These are phyloP conservation scores for Achlya flavicornis DNA, from an alignment of 2,888 invertebrate genomes.

Conservation along the genomic window DNA sequence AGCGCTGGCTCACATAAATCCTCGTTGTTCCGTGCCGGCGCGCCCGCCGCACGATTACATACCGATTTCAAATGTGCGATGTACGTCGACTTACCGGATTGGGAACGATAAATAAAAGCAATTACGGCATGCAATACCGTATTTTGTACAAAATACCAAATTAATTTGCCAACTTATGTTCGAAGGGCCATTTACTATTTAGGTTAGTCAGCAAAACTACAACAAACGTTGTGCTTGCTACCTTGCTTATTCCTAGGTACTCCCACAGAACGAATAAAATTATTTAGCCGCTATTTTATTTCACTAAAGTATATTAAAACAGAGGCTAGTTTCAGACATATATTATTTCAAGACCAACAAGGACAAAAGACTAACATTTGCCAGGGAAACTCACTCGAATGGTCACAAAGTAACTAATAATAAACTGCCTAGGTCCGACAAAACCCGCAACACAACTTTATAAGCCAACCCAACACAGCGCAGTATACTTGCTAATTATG, in stretches of 20 bases:
- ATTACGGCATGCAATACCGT: slow-evolving; percentile 41
- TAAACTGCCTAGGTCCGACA: slow-evolving; percentile 1
- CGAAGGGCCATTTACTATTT: not conserved
- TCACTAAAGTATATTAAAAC: not conserved
- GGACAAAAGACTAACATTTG: not conserved
- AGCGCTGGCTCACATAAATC: slow-evolving; percentile 52
- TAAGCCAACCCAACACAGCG: not conserved
- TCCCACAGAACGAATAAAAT: no score
- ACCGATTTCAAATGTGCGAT: slow-evolving; percentile 45
- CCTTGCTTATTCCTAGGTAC: not conserved
- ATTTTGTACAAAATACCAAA: slow-evolving; percentile 12
- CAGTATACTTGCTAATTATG: not conserved
- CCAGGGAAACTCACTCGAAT: not conserved
- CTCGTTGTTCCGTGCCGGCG: slow-evolving; percentile 47
- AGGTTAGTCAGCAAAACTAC: not conserved
- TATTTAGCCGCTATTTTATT: no score
- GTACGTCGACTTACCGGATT: slow-evolving; percentile 29
- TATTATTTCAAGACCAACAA: not conserved
- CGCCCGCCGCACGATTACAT: slow-evolving; percentile 52
- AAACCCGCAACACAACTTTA: not conserved
- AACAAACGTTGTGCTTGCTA: not conserved
- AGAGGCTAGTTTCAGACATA: not conserved
- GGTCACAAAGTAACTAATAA: not conserved
- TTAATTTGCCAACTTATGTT: slow-evolving; percentile 7
- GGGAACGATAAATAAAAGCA: slow-evolving; percentile 45